Evolutionary conservation across 2,113 vertebrate genomes (phyloP).

Genomic region (Tetraodon nigroviridis): DNA sequence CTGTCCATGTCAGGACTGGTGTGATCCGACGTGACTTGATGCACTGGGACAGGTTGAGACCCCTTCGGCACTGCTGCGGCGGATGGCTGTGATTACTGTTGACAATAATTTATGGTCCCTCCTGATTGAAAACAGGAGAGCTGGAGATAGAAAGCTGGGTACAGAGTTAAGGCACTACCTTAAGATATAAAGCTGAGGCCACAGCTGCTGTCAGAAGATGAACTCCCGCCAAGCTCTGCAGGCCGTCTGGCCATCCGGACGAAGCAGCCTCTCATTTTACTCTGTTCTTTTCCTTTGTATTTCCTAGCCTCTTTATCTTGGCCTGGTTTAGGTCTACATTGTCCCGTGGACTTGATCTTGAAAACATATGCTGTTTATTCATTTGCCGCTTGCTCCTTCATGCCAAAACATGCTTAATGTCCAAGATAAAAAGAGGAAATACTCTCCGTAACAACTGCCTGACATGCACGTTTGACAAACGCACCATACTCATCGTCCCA

Average conservation of each 20-base stretch:
- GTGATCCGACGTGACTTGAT: constrained; percentile 61
- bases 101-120: constrained; percentile 73
- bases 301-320: constrained; percentile 29
- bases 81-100: constrained; percentile 71
- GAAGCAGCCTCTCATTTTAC: constrained; percentile 42
- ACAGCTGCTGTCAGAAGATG: constrained; percentile 65
- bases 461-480: constrained; percentile 22
- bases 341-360: constrained; percentile 4
- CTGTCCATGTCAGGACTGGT: constrained; percentile 47
- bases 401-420: not conserved
- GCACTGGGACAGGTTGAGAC: constrained; percentile 57
- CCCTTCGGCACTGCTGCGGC: constrained; percentile 57
- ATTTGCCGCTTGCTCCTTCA: constrained; percentile 1
- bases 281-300: constrained; percentile 26
- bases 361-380: not conserved
- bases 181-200: constrained; percentile 71
- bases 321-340: constrained; percentile 10
- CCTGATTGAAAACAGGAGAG: constrained; percentile 69
- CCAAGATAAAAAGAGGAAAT: constrained; percentile 7
- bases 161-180: constrained; percentile 63
- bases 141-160: constrained; percentile 50
- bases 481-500: constrained; percentile 42
- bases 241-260: constrained; percentile 59
- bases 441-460: constrained; percentile 20
- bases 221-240: constrained; percentile 59